phyloP scores from a whole-genome alignment of 2,797 vertebrate species.

The Holocentrus rufus region DNA sequence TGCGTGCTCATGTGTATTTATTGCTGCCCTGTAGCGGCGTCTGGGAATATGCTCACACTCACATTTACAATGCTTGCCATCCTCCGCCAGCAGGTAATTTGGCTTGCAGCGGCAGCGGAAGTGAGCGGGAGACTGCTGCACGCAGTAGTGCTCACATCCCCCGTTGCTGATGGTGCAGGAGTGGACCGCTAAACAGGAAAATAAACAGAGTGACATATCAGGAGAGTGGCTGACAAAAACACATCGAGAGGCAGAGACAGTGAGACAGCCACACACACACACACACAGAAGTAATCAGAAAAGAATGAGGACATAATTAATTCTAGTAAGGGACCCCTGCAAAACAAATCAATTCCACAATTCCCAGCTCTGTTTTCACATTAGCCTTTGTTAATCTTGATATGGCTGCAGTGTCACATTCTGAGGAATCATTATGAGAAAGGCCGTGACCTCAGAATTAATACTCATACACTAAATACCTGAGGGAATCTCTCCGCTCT shows the following conservation, averaged over 20 bases:
- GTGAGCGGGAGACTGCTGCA: conserved; percentile 85
- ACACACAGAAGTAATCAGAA: not conserved
- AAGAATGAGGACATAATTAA: conserved; percentile 4
- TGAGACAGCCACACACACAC: not conserved
- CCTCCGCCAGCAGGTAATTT: conserved; percentile 82
- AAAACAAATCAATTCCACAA: conserved; percentile 14
- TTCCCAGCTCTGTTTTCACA: conserved; percentile 2
- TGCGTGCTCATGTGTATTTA: conserved; percentile 16
- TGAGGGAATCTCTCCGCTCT: conserved; percentile 31
- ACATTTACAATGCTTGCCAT: conserved; percentile 87
- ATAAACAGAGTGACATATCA: not conserved
- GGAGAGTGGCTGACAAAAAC: not conserved
- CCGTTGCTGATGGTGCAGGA: conserved; percentile 89
- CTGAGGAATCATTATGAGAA: conserved; percentile 17
- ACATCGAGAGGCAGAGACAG: not conserved
- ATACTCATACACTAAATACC: conserved; percentile 32
- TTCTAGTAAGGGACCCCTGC: too few species aligned
- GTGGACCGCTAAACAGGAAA: conserved; percentile 79
- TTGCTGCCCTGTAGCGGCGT: conserved; percentile 23
- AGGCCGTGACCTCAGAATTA: conserved; percentile 16
- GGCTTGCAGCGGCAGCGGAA: conserved; percentile 89
- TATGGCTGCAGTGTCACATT: conserved; percentile 24
- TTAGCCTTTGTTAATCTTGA: conserved; percentile 22
- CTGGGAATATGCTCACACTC: conserved; percentile 76
- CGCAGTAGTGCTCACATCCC: conserved; percentile 90